A percentile compares a stretch with the other conserved stretches of the same genome.
These are phyloP conservation scores for Pandion haliaetus DNA, from an alignment of 2,113 vertebrate species.

Conservation along the genomic window DNA sequence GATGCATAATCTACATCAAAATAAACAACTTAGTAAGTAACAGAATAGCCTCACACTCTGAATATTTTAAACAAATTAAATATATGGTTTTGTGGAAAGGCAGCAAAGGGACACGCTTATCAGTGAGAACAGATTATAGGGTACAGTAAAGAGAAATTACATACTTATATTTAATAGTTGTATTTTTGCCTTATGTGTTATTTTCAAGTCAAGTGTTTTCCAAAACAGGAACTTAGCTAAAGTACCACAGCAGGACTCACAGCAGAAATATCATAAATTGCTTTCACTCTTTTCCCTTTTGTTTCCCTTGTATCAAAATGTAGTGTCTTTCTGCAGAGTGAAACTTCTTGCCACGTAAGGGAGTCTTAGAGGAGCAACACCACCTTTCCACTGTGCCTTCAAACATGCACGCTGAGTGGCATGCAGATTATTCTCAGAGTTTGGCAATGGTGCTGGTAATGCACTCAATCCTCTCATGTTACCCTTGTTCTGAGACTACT, in stretches of 20 bases:
- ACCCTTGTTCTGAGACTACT: background rate
- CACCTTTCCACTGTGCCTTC: background rate
- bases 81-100: background rate
- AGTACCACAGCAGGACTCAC: background rate
- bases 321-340: background rate
- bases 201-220: background rate
- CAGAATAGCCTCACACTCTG: background rate
- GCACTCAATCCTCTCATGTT: background rate
- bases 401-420: fast-evolving
- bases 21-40: background rate
- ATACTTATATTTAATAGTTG: background rate
- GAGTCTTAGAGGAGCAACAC: background rate
- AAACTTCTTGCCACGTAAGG: background rate
- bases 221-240: background rate
- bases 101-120: background rate
- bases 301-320: background rate
- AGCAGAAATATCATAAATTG: background rate
- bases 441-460: background rate
- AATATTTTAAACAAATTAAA: background rate
- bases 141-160: background rate
- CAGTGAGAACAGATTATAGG: background rate
- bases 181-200: background rate
- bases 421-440: background rate
- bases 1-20: background rate
- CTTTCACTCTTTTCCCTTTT: background rate